A percentile compares a stretch with the other conserved stretches of the same genome.
phyloP scores from a whole-genome alignment of 2,113 vertebrate species.

The Lepisosteus osseus region DNA sequence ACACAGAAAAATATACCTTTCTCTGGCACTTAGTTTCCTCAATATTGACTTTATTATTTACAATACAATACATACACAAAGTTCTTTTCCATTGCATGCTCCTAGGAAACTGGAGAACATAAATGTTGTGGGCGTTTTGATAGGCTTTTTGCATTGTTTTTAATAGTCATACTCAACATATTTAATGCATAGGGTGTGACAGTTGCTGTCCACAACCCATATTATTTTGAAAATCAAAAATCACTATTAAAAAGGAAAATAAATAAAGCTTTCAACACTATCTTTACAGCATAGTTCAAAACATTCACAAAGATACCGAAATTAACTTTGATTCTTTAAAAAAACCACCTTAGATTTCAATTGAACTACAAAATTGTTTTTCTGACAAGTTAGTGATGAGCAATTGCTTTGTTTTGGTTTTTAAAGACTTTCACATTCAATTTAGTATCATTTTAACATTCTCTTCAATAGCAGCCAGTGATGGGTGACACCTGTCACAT shows the following conservation, averaged over 20 bases:
- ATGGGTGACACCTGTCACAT: slow-evolving; percentile 20
- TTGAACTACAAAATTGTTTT: neutral
- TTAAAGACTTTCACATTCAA: slow-evolving; percentile 35
- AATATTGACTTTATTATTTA: slow-evolving; percentile 47
- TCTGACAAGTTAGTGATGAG: neutral
- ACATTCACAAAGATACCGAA: slow-evolving; percentile 20
- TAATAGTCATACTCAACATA: slow-evolving; percentile 14
- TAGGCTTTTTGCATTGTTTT: slow-evolving; percentile 26
- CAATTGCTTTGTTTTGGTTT: slow-evolving; percentile 31
- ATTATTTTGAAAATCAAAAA: slow-evolving; percentile 17
- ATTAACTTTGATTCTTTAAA: slow-evolving; percentile 1
- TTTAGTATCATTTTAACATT: slow-evolving; percentile 29
- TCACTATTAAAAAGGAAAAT: slow-evolving; percentile 34
- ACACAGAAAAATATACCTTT: slow-evolving; percentile 66
- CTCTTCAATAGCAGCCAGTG: slow-evolving; percentile 16
- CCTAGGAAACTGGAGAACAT: slow-evolving; percentile 22
- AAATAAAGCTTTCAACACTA: slow-evolving; percentile 39
- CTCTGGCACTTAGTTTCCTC: slow-evolving; percentile 40
- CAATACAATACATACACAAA: slow-evolving; percentile 50
- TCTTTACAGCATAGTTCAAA: slow-evolving; percentile 40
- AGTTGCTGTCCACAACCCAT: slow-evolving; percentile 11
- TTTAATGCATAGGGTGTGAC: slow-evolving; percentile 35
- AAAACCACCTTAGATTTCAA: neutral
- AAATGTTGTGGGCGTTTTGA: slow-evolving; percentile 30
- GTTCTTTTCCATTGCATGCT: slow-evolving; percentile 33